Percentiles rank a stretch among this genome's conserved stretches.
Evolutionary conservation across 1,140 invertebrate species (phyloP).

Genomic region (Ostrea edulis): DNA sequence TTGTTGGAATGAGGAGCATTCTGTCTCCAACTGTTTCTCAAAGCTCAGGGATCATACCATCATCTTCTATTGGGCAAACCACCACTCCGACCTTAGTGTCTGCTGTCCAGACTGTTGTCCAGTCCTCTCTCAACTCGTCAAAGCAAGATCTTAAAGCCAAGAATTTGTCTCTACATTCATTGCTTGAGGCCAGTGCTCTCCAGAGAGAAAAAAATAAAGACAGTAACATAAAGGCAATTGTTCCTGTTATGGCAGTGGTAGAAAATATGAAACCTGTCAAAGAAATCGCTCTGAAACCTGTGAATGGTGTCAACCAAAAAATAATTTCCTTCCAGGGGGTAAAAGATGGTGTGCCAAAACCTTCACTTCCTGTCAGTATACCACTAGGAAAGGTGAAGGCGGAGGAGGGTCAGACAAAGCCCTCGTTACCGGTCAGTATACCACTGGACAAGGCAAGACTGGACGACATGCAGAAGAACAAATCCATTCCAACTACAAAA

Average conservation of each 20-base stretch:
- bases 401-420: slow-evolving; percentile 4
- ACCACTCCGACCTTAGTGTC: background rate
- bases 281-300: background rate
- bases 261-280: slow-evolving; percentile 14
- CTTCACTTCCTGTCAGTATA: slow-evolving; percentile 29
- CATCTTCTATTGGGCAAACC: slow-evolving; percentile 8
- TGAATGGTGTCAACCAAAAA: slow-evolving; percentile 36
- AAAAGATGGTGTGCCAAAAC: slow-evolving; percentile 6
- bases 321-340: background rate
- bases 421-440: slow-evolving; percentile 53
- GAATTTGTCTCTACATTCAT: slow-evolving; percentile 45
- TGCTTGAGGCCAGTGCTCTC: slow-evolving; percentile 49
- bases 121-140: background rate
- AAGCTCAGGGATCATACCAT: slow-evolving; percentile 34
- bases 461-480: slow-evolving; percentile 50
- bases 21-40: background rate
- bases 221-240: slow-evolving; percentile 24
- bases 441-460: slow-evolving; percentile 52
- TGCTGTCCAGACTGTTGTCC: background rate
- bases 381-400: background rate
- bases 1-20: slow-evolving; percentile 7
- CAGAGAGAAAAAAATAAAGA: slow-evolving; percentile 48
- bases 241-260: background rate
- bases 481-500: background rate
- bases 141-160: slow-evolving; percentile 27